Conservation (phyloP, 2,113 vertebrate genomes). For the Capreolus pygargus region DNA sequence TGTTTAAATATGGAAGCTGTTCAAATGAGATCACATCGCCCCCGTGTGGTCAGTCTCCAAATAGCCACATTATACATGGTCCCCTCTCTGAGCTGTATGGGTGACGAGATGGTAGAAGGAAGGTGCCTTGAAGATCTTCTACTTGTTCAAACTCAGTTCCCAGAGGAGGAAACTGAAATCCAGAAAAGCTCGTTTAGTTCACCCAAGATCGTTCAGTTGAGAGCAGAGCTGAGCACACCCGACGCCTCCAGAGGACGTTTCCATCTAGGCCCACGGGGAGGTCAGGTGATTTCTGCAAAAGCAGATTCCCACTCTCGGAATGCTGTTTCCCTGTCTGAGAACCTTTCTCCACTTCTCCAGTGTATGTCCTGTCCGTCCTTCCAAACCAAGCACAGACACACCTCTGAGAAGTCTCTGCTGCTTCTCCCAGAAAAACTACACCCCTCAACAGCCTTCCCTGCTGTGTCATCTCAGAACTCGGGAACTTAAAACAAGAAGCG, state of each 20-base stretch:
- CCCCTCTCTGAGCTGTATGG: background rate
- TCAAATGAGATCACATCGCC: background rate
- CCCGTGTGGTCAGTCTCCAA: background rate
- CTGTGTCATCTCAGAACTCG: background rate
- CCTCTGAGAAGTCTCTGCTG: background rate
- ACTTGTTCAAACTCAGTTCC: background rate
- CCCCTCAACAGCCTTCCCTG: background rate
- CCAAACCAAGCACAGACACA: background rate
- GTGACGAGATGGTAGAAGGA: background rate
- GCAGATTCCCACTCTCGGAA: background rate
- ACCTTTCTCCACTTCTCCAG: background rate
- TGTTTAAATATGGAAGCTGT: no score
- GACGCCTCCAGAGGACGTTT: background rate
- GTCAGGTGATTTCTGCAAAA: background rate
- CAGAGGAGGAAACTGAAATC: background rate
- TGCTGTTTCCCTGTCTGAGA: background rate
- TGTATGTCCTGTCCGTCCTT: background rate
- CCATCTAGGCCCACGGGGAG: background rate
- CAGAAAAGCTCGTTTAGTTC: background rate
- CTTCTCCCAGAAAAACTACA: background rate
- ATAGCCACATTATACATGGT: background rate
- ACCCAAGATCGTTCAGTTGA: background rate
- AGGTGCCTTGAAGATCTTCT: background rate
- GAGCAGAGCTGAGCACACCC: background rate
- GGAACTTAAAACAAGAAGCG: background rate